Evolutionary conservation across 2,113 vertebrate species (phyloP).

Genomic region (Neogale vison): DNA sequence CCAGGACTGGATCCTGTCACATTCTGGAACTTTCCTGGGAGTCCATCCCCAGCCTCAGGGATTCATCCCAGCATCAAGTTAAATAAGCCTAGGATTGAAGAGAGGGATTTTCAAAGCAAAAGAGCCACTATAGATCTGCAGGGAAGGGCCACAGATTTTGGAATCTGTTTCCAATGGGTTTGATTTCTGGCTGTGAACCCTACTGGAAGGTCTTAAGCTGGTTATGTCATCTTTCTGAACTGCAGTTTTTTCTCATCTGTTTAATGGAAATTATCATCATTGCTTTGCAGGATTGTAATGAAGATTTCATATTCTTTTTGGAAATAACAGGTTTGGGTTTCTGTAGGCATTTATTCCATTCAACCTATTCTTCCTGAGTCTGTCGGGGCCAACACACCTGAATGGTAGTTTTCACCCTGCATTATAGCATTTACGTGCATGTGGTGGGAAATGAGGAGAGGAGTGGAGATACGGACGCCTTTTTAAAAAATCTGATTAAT

Average conservation of each 20-base stretch:
- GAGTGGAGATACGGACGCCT: not conserved
- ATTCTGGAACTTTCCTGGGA: not conserved
- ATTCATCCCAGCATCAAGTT: not conserved
- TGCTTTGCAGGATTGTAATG: not conserved
- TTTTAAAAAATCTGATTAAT: not conserved
- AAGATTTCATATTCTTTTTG: not conserved
- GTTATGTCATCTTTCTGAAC: not conserved
- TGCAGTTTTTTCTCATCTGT: not conserved
- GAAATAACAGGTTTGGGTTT: not conserved
- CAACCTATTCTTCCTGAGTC: not conserved
- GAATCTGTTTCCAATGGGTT: not conserved
- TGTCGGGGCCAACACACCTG: not conserved
- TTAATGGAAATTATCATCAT: not conserved
- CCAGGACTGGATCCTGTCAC: not conserved
- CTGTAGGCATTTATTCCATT: not conserved
- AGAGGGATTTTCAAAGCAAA: not conserved
- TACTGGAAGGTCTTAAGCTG: not conserved
- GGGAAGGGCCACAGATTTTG: not conserved
- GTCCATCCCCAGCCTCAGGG: not conserved
- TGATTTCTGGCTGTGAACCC: not conserved
- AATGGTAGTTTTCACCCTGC: not conserved
- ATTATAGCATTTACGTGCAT: too few species aligned
- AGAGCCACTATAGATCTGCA: not conserved
- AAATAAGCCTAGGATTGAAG: not conserved
- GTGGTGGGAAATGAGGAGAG: too few species aligned